Base-by-base conservation (phyloP, 2,797 vertebrate species). In the Gadopsis marmoratus region DNA sequence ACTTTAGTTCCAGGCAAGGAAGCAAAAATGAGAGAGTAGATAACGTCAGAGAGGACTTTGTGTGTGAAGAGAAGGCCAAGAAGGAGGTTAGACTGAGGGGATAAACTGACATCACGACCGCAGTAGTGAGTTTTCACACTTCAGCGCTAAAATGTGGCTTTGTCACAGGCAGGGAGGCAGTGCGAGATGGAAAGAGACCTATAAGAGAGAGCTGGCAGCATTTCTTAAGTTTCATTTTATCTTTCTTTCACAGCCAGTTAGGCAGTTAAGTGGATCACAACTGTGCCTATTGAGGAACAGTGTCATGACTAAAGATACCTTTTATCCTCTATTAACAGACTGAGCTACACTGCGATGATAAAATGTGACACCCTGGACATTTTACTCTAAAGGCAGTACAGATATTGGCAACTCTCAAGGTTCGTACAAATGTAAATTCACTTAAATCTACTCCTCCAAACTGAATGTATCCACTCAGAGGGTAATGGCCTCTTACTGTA, bases 111-210 rank as follows among this genome's bases (percentile, higher is more conserved):
- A 43, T 35, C 23, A 29, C 7, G 31, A 45, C 61, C 48, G 21
- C 45, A 45, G 59, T 13, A 13, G 1, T 63, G 74, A 58, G 26
- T 76, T 84, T 88, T 92, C 56, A 86, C 87, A 91, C 73, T 17
- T 77, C 1, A 13, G 21, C 79, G 75, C 7, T 60, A 74, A 86
- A 87, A 91, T 85, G 85, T 65, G 71, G 48, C 59, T 79, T 56
- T 3, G 31, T 71, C 48, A 64, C 47, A 55, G 31, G 4, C 59
- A 75, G 29, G 54, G 51, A 48, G 68, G 23, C 21, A 68, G 26
- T 63, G 43, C 14, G 54, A 71, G 39, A 56, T 2, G 11, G 64
- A 60, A 58, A 17, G 8, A 66, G 21, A 71, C 21, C 7, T 4
- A 37, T 37, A 39, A 56, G 6, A 53, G 39, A 35, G 50, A 59